Conservation (phyloP, 2,888 invertebrate species). For the Halocaridina rubra region DNA sequence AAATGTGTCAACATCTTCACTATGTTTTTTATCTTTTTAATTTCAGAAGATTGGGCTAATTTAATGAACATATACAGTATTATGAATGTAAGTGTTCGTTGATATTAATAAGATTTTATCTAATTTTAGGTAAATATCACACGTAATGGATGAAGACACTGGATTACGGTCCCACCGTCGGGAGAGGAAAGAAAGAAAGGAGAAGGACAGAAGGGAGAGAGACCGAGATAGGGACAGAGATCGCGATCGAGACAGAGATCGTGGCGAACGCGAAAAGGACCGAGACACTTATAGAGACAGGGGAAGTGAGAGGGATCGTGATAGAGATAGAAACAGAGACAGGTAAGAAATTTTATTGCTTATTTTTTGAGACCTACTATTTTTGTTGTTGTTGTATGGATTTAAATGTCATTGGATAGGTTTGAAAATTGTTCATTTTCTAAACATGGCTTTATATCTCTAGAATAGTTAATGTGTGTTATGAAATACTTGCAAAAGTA, state of each 20-base stretch:
- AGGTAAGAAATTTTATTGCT: constrained; percentile 66
- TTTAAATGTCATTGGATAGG: constrained; percentile 62
- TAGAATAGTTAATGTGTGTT: constrained; percentile 50
- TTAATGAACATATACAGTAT: too few species aligned
- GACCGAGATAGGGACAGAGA: constrained; percentile 27
- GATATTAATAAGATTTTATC: not conserved
- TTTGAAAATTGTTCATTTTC: constrained; percentile 66
- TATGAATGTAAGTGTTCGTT: not conserved
- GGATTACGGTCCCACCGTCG: constrained; percentile 48
- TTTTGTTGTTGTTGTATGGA: too few species aligned
- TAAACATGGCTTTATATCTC: constrained; percentile 65
- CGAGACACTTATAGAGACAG: constrained; percentile 45
- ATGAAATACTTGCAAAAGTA: too few species aligned
- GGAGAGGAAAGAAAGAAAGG: constrained; percentile 36
- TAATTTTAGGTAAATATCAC: not conserved
- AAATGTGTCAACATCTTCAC: not conserved
- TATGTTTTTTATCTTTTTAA: not conserved
- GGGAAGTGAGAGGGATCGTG: constrained; percentile 40
- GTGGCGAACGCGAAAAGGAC: not conserved
- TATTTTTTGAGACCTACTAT: constrained; percentile 66
- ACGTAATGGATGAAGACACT: constrained; percentile 58
- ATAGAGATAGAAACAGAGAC: constrained; percentile 62
- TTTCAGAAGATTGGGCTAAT: not conserved
- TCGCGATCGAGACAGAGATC: constrained; percentile 13
- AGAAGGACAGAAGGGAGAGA: constrained; percentile 65